Evolutionary conservation across 1,140 invertebrate species (phyloP).

Genomic region (Hirudo medicinalis): DNA sequence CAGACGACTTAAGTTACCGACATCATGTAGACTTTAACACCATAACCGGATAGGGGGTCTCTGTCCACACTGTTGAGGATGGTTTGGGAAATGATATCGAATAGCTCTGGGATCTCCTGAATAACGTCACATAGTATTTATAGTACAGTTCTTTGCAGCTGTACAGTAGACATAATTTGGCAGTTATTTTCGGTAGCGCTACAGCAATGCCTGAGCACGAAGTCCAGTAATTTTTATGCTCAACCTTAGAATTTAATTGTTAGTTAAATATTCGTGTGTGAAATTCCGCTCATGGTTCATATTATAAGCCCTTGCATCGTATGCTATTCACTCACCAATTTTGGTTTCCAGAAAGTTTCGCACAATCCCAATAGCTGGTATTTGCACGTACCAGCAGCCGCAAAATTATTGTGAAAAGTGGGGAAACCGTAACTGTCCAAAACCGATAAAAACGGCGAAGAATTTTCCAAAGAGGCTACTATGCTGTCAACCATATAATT

Average conservation of each 20-base stretch:
- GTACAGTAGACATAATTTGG: too few species aligned
- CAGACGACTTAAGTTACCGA: not conserved
- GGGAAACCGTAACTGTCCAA: conserved; percentile 1
- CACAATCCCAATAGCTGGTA: not conserved
- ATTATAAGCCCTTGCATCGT: too few species aligned
- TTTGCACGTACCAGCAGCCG: conserved; percentile 3
- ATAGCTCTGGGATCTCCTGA: not conserved
- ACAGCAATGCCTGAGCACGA: too few species aligned
- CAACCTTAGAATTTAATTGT: not conserved
- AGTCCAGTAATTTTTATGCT: too few species aligned
- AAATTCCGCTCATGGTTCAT: not conserved
- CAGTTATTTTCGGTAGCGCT: too few species aligned
- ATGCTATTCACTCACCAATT: not conserved
- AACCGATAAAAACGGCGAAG: not conserved
- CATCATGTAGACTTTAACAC: conserved; percentile 4
- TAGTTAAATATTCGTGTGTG: too few species aligned
- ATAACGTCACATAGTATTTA: not conserved
- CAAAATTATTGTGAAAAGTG: not conserved
- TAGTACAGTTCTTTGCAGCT: too few species aligned
- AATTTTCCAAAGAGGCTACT: conserved; percentile 3
- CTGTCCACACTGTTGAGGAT: not conserved
- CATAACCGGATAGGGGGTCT: not conserved
- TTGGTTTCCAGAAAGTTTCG: conserved; percentile 1
- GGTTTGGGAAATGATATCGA: not conserved
- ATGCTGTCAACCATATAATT: conserved; percentile 7